These are phyloP conservation scores for Nomada fucata DNA, from an alignment of 2,888 invertebrate genomes.

Conservation along the genomic window DNA sequence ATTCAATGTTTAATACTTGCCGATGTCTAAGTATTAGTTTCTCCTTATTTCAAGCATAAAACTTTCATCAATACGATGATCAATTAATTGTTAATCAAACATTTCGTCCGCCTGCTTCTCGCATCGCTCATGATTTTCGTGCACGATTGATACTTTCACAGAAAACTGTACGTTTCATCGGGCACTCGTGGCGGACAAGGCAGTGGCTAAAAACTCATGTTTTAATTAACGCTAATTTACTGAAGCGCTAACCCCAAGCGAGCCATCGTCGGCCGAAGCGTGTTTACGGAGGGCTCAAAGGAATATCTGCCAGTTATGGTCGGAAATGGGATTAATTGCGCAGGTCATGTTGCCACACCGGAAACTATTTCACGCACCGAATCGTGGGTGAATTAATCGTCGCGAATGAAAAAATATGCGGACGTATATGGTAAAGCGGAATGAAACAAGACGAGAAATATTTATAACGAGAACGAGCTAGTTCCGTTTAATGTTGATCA, in stretches of 20 bases:
- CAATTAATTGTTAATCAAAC: neutral
- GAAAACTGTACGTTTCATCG: slow-evolving; percentile 45
- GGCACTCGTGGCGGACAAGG: slow-evolving; percentile 36
- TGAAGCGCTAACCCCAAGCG: slow-evolving; percentile 57
- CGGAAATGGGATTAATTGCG: slow-evolving; percentile 72
- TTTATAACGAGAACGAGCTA: neutral
- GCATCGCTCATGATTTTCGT: neutral
- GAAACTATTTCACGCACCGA: slow-evolving; percentile 48
- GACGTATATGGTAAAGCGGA: neutral
- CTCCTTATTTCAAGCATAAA: neutral
- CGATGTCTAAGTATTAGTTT: too few species aligned
- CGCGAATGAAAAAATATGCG: neutral
- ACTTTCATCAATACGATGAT: too few species aligned
- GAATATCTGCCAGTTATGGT: slow-evolving; percentile 53
- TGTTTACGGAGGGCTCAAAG: slow-evolving; percentile 63
- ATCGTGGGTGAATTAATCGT: slow-evolving; percentile 25
- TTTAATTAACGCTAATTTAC: slow-evolving; percentile 72
- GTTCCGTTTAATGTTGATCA: neutral
- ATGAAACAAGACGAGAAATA: neutral
- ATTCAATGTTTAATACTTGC: too few species aligned
- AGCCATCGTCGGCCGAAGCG: slow-evolving; percentile 41
- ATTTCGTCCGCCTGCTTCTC: slow-evolving; percentile 1
- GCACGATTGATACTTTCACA: neutral
- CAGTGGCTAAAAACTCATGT: slow-evolving; percentile 63
- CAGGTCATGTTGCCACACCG: slow-evolving; percentile 62